These are phyloP conservation scores for Pelobates cultripes DNA, from an alignment of 2,797 vertebrate species.

Conservation along the genomic window DNA sequence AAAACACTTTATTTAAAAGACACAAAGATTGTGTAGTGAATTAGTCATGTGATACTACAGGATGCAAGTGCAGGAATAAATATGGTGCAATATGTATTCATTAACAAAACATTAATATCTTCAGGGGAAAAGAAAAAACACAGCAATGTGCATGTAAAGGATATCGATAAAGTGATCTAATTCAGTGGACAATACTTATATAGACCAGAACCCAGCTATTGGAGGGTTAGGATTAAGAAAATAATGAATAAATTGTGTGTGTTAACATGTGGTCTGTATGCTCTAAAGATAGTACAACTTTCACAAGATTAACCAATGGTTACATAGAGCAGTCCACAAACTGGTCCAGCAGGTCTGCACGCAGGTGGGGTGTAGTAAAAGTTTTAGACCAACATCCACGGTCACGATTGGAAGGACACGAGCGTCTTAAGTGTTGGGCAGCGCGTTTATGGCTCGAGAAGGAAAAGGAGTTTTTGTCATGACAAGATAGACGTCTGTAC, in stretches of 20 bases:
- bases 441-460: not conserved
- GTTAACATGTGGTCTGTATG: not conserved
- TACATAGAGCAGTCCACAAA: constrained; percentile 43
- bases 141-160: not conserved
- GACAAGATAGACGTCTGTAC: not conserved
- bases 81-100: not conserved
- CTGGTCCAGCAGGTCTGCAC: constrained; percentile 25
- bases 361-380: not conserved
- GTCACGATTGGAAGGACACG: constrained; percentile 8
- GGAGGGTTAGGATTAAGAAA: not conserved
- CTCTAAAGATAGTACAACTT: not conserved
- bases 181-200: not conserved
- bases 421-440: constrained; percentile 5
- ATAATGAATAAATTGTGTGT: not conserved
- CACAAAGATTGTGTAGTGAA: not conserved
- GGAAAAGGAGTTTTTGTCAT: constrained; percentile 25
- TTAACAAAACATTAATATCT: not conserved
- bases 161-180: not conserved
- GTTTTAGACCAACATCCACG: not conserved
- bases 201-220: not conserved
- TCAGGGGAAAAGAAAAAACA: not conserved
- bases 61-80: not conserved
- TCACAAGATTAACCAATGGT: not conserved
- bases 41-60: not conserved
- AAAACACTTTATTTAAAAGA: not conserved